Evolutionary conservation across 2,888 invertebrate species (phyloP).

Genomic region (Flexamia atlantica): DNA sequence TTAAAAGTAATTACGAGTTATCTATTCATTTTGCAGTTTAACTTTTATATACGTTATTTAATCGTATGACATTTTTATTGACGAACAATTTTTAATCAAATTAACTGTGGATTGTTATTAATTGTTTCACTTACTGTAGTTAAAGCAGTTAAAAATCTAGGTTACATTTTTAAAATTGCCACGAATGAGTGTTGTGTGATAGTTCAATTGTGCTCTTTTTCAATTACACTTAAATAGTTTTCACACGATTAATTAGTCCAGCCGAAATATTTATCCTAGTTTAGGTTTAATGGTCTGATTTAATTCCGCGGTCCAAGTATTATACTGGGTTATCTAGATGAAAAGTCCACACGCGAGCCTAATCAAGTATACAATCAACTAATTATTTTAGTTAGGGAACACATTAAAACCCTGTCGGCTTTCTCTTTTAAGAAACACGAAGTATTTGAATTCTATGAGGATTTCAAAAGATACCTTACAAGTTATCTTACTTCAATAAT

Average conservation of each 20-base stretch:
- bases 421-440: not conserved
- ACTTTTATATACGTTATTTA: not conserved
- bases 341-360: not conserved
- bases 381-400: not conserved
- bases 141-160: too few species aligned
- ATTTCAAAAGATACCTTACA: too few species aligned
- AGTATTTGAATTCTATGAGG: too few species aligned
- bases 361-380: constrained; percentile 1
- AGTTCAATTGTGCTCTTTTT: too few species aligned
- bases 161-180: too few species aligned
- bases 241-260: constrained; percentile 23
- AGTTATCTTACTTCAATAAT: too few species aligned
- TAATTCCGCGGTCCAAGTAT: not conserved
- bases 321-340: constrained; percentile 5
- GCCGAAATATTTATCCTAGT: constrained; percentile 8
- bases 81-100: too few species aligned
- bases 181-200: too few species aligned
- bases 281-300: not conserved
- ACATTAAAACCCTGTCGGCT: not conserved
- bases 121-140: too few species aligned
- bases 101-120: too few species aligned
- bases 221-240: not conserved
- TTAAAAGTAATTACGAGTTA: not conserved
- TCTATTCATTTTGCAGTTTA: not conserved
- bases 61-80: not conserved